Base-by-base conservation (phyloP, 2,888 invertebrate genomes). In the Oscheius sp. region DNA sequence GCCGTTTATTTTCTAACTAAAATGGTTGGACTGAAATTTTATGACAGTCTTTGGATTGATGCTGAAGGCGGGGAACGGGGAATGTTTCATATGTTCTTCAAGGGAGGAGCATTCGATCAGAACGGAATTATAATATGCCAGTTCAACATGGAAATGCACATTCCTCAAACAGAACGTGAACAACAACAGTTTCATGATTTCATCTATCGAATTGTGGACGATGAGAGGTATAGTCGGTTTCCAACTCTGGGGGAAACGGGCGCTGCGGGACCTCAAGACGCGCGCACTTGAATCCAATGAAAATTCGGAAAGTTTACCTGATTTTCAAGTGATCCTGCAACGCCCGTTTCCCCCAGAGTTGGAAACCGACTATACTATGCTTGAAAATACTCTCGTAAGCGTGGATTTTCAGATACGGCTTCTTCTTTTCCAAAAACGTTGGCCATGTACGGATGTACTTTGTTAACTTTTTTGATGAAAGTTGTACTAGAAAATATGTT, bases 1-100 rank as follows among this genome's bases (percentile, higher is more conserved):
- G 58, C 72, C 1, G 41, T 69, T 49, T 74, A 74, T 55, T 76
- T 76, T 53, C 25, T 76, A 2, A 68, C 69, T 1, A 45, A 72
- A 35, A 25, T 76, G 21, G 21, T 76, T 45, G 68, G 52, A n/a
- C 61, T 73, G 3, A 55, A 71, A 66, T 69, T 58, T 29, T 72
- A 72, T 43, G 76, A 76, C 53, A 52, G 66, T 59, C n/a, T 76
- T 3, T 76, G 76, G 76, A 72, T 76, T 63, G 76, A 76, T 21
- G 63, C 69, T 18, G 76, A 76, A 46, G 69, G 69, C 2, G 76
- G 74, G 16, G 76, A 76, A 59, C 74, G 74, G 59, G 76, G 69
- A 27, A 43, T 76, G 1, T 76, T 76, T 27, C 63, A 68, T 5
- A 68, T 73, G 64, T 70, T 76, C 52, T 25, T 55, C 35, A 70